Evolutionary conservation across 2,888 invertebrate species (phyloP).

Genomic region (Pheosia tremula): DNA sequence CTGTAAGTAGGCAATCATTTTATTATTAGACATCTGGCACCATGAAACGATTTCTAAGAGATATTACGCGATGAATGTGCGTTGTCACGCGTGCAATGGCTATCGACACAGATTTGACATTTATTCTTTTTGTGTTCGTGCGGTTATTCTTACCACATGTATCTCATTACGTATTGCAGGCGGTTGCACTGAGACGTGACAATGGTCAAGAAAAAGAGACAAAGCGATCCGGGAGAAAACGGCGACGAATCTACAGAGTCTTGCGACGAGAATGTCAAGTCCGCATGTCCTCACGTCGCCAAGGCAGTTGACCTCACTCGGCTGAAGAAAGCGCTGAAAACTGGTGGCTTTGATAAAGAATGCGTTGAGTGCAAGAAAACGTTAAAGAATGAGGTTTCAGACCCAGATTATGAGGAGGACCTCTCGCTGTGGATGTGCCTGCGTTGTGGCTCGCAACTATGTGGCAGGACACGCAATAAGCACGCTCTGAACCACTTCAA

Average conservation of each 20-base stretch:
- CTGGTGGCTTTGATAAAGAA: conserved; percentile 79
- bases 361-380: conserved; percentile 86
- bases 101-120: conserved; percentile 82
- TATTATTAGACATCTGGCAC: conserved; percentile 41
- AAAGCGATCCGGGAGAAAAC: conserved; percentile 86
- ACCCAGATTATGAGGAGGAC: conserved; percentile 80
- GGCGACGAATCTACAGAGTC: conserved; percentile 89
- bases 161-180: conserved; percentile 81
- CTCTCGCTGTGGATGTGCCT: conserved; percentile 90
- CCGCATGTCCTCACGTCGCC: conserved; percentile 87
- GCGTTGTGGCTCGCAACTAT: conserved; percentile 91
- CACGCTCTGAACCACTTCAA: conserved; percentile 91
- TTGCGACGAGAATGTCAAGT: conserved; percentile 87
- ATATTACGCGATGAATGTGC: conserved; percentile 70
- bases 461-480: conserved; percentile 87
- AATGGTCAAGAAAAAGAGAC: conserved; percentile 91
- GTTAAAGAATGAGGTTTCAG: conserved; percentile 64
- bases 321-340: conserved; percentile 84
- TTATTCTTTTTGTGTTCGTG: conserved; percentile 79
- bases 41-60: conserved; percentile 32
- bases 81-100: conserved; percentile 83
- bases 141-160: conserved; percentile 80
- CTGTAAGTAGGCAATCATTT: conserved; percentile 65
- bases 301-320: conserved; percentile 87
- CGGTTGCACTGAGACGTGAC: conserved; percentile 65